Percentiles rank a stretch among this genome's conserved stretches.
phyloP scores from a whole-genome alignment of 1,140 invertebrate species.

The Macrosteles quadrilineatus region DNA sequence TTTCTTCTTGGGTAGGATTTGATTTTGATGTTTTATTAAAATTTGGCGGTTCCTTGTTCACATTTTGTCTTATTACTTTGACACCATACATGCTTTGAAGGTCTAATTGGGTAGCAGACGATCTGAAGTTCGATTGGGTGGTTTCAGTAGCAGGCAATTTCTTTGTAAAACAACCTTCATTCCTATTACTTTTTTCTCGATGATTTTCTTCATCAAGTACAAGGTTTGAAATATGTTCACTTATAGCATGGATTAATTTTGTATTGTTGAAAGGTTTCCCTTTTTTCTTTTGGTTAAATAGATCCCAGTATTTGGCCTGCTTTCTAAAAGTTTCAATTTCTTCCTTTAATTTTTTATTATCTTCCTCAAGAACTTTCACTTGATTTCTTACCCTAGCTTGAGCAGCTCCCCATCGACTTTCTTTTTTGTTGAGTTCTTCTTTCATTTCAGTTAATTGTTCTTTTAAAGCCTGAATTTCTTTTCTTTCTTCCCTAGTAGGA shows the following conservation, averaged over 20 bases:
- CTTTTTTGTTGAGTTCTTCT: conserved; percentile 74
- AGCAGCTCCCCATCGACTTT: conserved; percentile 70
- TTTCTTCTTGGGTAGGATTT: too few species aligned
- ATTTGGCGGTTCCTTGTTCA: too few species aligned
- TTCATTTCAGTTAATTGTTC: conserved; percentile 36
- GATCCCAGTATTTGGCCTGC: conserved; percentile 53
- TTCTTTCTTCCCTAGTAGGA: conserved; percentile 64
- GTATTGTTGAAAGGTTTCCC: conserved; percentile 58
- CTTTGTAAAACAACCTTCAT: too few species aligned
- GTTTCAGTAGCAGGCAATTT: too few species aligned
- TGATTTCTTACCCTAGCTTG: conserved; percentile 75
- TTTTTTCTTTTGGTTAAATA: conserved; percentile 33
- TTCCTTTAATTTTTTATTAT: conserved; percentile 68
- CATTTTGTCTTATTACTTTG: not conserved
- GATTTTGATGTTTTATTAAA: too few species aligned
- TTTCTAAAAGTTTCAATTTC: conserved; percentile 72
- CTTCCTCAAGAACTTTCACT: conserved; percentile 73
- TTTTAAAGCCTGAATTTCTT: conserved; percentile 62
- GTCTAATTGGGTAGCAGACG: too few species aligned
- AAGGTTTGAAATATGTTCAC: conserved; percentile 58
- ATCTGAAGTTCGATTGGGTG: too few species aligned
- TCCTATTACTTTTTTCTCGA: too few species aligned
- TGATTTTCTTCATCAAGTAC: conserved; percentile 39
- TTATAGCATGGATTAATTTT: conserved; percentile 71
- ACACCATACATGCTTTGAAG: conserved; percentile 11